Conservation (phyloP, 2,797 vertebrate species). For the Vultur gryphus region DNA sequence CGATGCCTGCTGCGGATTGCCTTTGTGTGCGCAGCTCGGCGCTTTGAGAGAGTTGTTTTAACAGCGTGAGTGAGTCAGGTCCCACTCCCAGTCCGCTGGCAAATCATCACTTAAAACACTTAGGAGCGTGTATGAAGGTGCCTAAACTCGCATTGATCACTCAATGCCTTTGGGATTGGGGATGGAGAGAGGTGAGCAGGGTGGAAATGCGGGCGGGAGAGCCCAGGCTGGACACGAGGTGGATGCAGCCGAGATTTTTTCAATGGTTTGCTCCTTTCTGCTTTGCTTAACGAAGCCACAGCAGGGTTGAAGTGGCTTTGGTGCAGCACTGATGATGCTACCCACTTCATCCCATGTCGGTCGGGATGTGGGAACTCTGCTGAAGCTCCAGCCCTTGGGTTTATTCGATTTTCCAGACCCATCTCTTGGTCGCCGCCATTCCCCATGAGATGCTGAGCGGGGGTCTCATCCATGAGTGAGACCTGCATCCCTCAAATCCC, state of each 20-base stretch:
- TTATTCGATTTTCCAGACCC: neutral
- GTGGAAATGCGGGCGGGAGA: neutral
- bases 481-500: neutral
- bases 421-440: rapidly evolving
- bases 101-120: neutral
- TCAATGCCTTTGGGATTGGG: rapidly evolving
- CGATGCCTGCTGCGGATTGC: neutral
- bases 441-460: neutral
- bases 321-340: neutral
- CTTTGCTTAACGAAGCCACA: neutral
- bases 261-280: neutral
- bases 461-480: neutral
- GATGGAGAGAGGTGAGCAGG: neutral
- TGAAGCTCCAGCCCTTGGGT: neutral
- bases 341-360: rapidly evolving
- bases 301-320: neutral
- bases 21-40: neutral
- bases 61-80: neutral
- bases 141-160: neutral
- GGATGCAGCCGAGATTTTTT: neutral
- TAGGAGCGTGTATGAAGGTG: rapidly evolving
- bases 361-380: neutral
- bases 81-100: neutral
- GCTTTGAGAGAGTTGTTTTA: neutral
- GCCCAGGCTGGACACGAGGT: neutral